These are phyloP conservation scores for Chrysogorgia sp. DNA, from an alignment of 92 coral and sea anemone species.

Conservation along the genomic window DNA sequence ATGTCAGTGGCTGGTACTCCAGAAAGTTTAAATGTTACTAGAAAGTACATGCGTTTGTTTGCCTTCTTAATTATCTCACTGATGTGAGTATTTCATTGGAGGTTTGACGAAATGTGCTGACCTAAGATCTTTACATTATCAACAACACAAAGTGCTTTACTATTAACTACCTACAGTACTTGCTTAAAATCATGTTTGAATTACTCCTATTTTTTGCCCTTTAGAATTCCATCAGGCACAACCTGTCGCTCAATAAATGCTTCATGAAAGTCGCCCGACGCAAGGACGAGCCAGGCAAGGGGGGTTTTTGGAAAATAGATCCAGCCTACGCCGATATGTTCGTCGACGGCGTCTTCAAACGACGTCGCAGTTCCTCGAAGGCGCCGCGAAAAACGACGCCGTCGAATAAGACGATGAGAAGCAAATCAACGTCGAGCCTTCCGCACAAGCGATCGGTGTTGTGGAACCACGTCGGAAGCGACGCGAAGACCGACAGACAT, in stretches of 20 bases:
- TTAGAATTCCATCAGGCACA: slow-evolving; percentile 94
- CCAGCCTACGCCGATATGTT: slow-evolving; percentile 99
- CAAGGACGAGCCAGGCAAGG: slow-evolving; percentile 97
- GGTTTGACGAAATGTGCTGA: too few relatives aligned
- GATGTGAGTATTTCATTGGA: too few relatives aligned
- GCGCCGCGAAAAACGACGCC: slow-evolving; percentile 72
- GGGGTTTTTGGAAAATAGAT: slow-evolving; percentile 96
- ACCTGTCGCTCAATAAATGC: slow-evolving; percentile 93
- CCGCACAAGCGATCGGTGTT: slow-evolving; percentile 57
- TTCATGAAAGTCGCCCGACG: slow-evolving; percentile 89
- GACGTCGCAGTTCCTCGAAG: slow-evolving; percentile 92
- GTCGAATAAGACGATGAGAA: slow-evolving; percentile 43
- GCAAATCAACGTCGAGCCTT: slow-evolving; percentile 57
- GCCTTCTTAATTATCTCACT: too few relatives aligned
- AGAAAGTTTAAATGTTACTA: too few relatives aligned
- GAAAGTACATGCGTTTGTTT: too few relatives aligned
- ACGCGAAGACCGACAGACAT: slow-evolving; percentile 66
- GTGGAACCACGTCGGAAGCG: slow-evolving; percentile 47
- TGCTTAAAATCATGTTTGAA: too few relatives aligned
- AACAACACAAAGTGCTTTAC: too few relatives aligned
- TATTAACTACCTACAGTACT: too few relatives aligned
- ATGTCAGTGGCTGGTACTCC: too few relatives aligned
- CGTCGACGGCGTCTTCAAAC: slow-evolving; percentile 94
- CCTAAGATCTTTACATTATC: too few relatives aligned
- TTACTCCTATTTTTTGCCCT: neutral